These are phyloP conservation scores for Radopholus similis DNA, from an alignment of 1,140 invertebrate genomes.

Conservation along the genomic window DNA sequence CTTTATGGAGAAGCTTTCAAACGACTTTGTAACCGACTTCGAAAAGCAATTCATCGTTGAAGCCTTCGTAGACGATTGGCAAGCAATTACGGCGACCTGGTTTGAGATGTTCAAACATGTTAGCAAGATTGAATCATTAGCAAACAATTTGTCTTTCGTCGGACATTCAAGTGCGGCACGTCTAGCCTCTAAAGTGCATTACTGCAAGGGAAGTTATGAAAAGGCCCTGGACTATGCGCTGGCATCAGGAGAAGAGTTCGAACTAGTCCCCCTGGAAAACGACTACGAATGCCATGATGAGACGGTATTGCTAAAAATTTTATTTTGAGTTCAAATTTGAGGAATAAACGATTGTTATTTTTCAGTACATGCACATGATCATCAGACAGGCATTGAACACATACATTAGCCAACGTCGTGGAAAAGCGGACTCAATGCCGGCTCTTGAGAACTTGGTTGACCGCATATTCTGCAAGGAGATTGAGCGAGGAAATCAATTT, in stretches of 20 bases:
- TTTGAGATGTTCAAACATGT: slow-evolving; percentile 57
- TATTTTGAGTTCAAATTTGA: slow-evolving; percentile 69
- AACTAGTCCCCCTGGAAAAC: slow-evolving; percentile 84
- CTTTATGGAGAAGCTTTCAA: neutral
- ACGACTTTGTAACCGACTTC: neutral
- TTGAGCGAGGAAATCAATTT: slow-evolving; percentile 42
- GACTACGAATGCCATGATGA: slow-evolving; percentile 69
- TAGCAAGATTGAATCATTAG: slow-evolving; percentile 65
- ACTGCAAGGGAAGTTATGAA: slow-evolving; percentile 50
- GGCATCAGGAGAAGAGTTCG: slow-evolving; percentile 43
- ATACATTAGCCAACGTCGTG: slow-evolving; percentile 57
- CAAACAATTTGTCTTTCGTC: slow-evolving; percentile 81
- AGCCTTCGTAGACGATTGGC: slow-evolving; percentile 54
- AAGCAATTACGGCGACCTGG: slow-evolving; percentile 54
- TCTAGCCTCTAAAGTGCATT: slow-evolving; percentile 80
- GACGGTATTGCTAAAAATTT: slow-evolving; percentile 32
- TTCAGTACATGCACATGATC: slow-evolving; percentile 73
- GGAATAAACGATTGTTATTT: slow-evolving; percentile 83
- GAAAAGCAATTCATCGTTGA: slow-evolving; percentile 52
- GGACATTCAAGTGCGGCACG: slow-evolving; percentile 87
- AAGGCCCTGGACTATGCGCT: slow-evolving; percentile 46
- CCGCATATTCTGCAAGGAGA: slow-evolving; percentile 81
- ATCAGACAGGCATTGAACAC: slow-evolving; percentile 63
- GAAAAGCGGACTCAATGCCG: slow-evolving; percentile 70
- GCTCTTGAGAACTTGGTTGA: slow-evolving; percentile 88